Evolutionary conservation across 2,113 vertebrate species (phyloP).

Genomic region (Reinhardtius hippoglossoides): DNA sequence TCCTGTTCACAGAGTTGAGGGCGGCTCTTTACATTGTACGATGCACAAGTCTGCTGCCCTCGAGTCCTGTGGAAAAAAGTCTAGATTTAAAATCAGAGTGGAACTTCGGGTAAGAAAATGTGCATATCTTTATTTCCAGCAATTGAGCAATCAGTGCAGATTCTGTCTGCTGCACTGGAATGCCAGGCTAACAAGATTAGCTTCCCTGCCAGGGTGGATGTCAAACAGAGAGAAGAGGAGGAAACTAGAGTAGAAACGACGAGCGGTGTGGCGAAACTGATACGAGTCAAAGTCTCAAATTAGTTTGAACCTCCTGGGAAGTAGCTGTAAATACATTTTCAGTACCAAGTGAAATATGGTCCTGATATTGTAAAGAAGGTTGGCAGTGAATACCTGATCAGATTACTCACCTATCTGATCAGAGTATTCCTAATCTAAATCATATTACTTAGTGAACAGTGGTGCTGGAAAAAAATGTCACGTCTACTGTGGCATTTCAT

Average conservation of each 20-base stretch:
- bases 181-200: slow-evolving; percentile 56
- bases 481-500: not conserved
- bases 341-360: not conserved
- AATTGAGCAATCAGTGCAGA: slow-evolving; percentile 30
- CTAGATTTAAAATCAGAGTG: not conserved
- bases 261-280: not conserved
- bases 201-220: slow-evolving; percentile 22
- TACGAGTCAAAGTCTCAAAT: not conserved
- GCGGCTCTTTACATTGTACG: no score
- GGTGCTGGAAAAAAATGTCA: not conserved
- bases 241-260: not conserved
- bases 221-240: slow-evolving; percentile 19
- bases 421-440: not conserved
- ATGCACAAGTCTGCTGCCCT: not conserved
- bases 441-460: not conserved
- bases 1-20: not conserved
- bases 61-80: not conserved
- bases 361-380: not conserved
- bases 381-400: not conserved
- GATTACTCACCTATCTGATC: not conserved
- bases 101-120: not conserved
- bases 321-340: not conserved
- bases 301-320: not conserved
- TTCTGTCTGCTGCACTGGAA: slow-evolving; percentile 47
- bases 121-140: slow-evolving; percentile 42